Evolutionary conservation across 2,797 vertebrate genomes (phyloP).

Genomic region (Phyllotis vaccarum): DNA sequence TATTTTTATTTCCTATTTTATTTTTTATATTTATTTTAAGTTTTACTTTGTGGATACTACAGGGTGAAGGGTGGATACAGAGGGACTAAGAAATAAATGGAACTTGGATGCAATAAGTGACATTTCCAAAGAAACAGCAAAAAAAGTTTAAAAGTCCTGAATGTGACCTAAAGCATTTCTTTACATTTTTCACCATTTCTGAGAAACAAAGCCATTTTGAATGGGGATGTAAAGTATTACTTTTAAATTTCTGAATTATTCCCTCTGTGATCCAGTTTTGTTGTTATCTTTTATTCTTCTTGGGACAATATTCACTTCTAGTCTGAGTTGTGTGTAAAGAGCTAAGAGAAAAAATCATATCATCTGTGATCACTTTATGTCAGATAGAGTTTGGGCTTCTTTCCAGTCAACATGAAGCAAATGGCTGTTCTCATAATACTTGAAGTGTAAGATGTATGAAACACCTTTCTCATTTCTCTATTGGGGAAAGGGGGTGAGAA

Average conservation of each 20-base stretch:
- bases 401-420: slow-evolving; percentile 4
- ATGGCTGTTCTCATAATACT: neutral
- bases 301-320: slow-evolving; percentile 30
- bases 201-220: slow-evolving; percentile 29
- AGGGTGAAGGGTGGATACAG: too few relatives aligned
- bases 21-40: too few relatives aligned
- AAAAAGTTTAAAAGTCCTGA: too few relatives aligned
- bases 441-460: neutral
- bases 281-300: slow-evolving; percentile 43
- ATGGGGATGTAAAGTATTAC: neutral
- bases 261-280: neutral
- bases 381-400: slow-evolving; percentile 29
- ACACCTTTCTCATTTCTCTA: neutral
- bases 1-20: too few relatives aligned
- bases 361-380: neutral
- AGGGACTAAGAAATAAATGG: too few relatives aligned
- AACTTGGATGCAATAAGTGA: too few relatives aligned
- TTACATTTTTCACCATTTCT: slow-evolving; percentile 40
- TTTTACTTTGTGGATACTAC: too few relatives aligned
- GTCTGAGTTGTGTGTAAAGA: neutral
- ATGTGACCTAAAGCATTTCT: slow-evolving; percentile 29
- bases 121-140: too few relatives aligned
- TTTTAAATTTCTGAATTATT: slow-evolving; percentile 57
- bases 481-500: neutral
- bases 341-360: neutral